These are phyloP conservation scores for Rhinatrema bivittatum DNA, from an alignment of 2,797 vertebrate genomes.

Conservation along the genomic window DNA sequence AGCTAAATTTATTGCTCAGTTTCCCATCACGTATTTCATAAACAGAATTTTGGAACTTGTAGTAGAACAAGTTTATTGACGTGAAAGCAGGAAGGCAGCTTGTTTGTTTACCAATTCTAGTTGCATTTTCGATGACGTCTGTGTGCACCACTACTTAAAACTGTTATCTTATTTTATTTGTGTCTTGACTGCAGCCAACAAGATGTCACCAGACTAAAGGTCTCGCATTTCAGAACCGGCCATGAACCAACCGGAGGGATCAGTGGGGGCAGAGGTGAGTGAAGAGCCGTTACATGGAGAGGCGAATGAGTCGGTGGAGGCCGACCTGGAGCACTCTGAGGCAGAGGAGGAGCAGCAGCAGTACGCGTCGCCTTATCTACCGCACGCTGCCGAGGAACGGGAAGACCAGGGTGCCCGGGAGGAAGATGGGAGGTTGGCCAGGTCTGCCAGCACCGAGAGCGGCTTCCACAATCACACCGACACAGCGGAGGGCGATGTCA, in stretches of 20 bases:
- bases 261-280: slow-evolving; percentile 55
- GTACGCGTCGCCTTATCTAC: slow-evolving; percentile 48
- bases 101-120: too few relatives aligned
- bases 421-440: slow-evolving; percentile 69
- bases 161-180: too few relatives aligned
- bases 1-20: too few relatives aligned
- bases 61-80: too few relatives aligned
- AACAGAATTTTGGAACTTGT: too few relatives aligned
- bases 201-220: slow-evolving; percentile 57
- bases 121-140: too few relatives aligned
- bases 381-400: slow-evolving; percentile 59
- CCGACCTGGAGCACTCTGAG: slow-evolving; percentile 64
- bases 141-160: too few relatives aligned
- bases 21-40: too few relatives aligned
- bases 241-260: slow-evolving; percentile 75
- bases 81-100: too few relatives aligned
- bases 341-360: slow-evolving; percentile 51
- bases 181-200: too few relatives aligned
- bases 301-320: slow-evolving; percentile 71
- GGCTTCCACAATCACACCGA: slow-evolving; percentile 93
- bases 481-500: slow-evolving; percentile 81
- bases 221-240: slow-evolving; percentile 35
- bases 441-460: slow-evolving; percentile 89
- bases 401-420: slow-evolving; percentile 54
- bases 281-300: slow-evolving; percentile 59